Base-by-base conservation (phyloP, 2,113 vertebrate species). In the Merops nubicus region DNA sequence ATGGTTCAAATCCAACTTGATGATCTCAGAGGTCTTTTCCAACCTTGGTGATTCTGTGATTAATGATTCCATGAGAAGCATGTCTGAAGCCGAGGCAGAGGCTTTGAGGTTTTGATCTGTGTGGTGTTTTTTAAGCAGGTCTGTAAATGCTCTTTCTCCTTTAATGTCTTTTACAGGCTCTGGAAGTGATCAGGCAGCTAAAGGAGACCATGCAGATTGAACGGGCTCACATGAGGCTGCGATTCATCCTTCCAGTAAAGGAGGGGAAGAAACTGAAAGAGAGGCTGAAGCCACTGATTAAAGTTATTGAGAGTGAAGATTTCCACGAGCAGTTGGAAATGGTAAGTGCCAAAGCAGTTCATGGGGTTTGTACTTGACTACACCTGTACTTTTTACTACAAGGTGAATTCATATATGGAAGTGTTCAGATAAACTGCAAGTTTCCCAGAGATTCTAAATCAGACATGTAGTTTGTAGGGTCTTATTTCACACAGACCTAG, bases 161-260 rank as follows among this genome's bases (percentile, higher is more conserved):
- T 67, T 28, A 2, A 12, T 79, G 43, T 56, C 62, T 62, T 62
- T 47, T 16, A 8, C 83, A 99, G 99, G 99, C 99, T 17, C 97
- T 99, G 96, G 99, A 99, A 40, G 99, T 99, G 82, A 99, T 99
- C 96, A 98, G 98, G 42, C 99, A 99, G 96, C 92, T 99, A 86
- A 99, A 99, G 96, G 99, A 99, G 87, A 99, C 98, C 43, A 99
- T 99, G 97, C 98, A 99, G 97, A 99, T 99, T 78, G 99, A 99
- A 97, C 98, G 99, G 47, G 99, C 99, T 74, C 99, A 99, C 97
- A 99, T 99, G 99, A 98, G 99, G 59, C 98, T 99, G 88, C 98
- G 98, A 6, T 97, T 99, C 77, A 84, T 98, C 59, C 98, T 99
- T 48, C 99, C 99, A 3, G 96, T 98, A 59, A 99, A 99, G 60